Base-by-base conservation (phyloP, 2,797 vertebrate genomes). In the Sebastiscus tertius region DNA sequence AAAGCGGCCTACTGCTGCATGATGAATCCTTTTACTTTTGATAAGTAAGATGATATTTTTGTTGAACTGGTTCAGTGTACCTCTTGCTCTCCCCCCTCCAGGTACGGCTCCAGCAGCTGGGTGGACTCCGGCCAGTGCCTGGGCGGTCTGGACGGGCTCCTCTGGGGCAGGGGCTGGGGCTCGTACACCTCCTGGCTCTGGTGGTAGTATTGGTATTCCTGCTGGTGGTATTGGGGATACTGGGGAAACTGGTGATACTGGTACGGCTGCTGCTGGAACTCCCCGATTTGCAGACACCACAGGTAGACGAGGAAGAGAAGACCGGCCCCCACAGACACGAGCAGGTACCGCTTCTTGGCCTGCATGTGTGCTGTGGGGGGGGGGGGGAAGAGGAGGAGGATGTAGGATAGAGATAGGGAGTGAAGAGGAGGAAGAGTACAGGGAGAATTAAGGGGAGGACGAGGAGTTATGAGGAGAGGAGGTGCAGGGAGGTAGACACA, bases 271-370 rank as follows among this genome's bases (percentile, higher is more conserved):
- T 93, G 94, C 80, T 95, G 94, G 81, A 95, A 95, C 63, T 96
- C 95, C 70, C 92, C 93, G 5, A 96, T 93, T 87, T 96, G 96
- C 89, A 96, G 93, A 90, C 91, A 95, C 95, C 96, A 96, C 90
- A 96, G 90, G 90, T 96, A 96, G 89, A 95, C 81, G 82, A 97
- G 95, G 92, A 96, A 96, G 85, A 96, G 91, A 93, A 96, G 94
- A 94, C 95, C 95, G 91, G 94, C 96, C 93, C 95, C 96, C 89
- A 95, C 94, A 94, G 96, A 96, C 93, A 96, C 95, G 27, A 97
- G 95, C 94, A 97, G 95, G 95, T 96, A 96, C 91, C 96, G 95
- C 95, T 96, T 97, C 96, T 95, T 97, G 93, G 96, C 96, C 96
- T 97, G 96, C 96, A 97, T 97, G 96, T 96, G 96, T 96, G 92